phyloP scores from a whole-genome alignment of 2,113 vertebrate genomes.

The Ahaetulla prasina region DNA sequence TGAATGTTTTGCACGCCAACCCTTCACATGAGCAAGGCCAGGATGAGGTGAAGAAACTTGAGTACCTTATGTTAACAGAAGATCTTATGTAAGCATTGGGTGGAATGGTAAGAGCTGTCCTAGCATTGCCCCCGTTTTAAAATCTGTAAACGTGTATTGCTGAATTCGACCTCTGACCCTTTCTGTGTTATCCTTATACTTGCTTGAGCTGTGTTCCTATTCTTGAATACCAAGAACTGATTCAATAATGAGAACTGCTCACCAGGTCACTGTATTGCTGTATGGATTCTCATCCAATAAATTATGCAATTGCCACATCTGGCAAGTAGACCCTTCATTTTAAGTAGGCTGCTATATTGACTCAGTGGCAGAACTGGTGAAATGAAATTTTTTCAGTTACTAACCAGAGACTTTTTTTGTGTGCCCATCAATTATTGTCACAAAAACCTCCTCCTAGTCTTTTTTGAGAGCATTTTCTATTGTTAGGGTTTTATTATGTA shows the following conservation, averaged over 20 bases:
- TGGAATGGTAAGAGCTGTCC: slow-evolving; percentile 38
- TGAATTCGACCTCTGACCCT: slow-evolving; percentile 9
- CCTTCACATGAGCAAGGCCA: not conserved
- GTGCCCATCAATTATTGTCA: slow-evolving; percentile 34
- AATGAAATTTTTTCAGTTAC: slow-evolving; percentile 29
- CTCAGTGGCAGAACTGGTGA: not conserved
- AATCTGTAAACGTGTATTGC: slow-evolving; percentile 24
- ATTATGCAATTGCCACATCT: not conserved
- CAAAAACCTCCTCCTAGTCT: slow-evolving; percentile 45
- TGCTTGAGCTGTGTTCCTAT: not conserved
- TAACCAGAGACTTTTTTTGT: slow-evolving; percentile 20
- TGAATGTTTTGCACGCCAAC: not conserved
- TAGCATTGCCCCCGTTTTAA: slow-evolving; percentile 16
- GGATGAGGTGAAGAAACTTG: slow-evolving; percentile 4
- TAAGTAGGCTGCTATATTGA: not conserved
- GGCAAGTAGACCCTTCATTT: not conserved
- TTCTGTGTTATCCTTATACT: slow-evolving; percentile 21
- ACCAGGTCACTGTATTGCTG: not conserved
- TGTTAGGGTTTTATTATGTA: slow-evolving; percentile 47
- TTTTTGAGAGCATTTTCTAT: slow-evolving; percentile 42
- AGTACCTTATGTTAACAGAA: not conserved
- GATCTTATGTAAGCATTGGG: not conserved
- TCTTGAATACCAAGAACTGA: slow-evolving; percentile 18
- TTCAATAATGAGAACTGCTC: not conserved
- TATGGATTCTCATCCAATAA: not conserved